Percentiles rank a stretch among this genome's conserved stretches.
Conservation (phyloP, 2,113 vertebrate species). For the Cacatua alba region DNA sequence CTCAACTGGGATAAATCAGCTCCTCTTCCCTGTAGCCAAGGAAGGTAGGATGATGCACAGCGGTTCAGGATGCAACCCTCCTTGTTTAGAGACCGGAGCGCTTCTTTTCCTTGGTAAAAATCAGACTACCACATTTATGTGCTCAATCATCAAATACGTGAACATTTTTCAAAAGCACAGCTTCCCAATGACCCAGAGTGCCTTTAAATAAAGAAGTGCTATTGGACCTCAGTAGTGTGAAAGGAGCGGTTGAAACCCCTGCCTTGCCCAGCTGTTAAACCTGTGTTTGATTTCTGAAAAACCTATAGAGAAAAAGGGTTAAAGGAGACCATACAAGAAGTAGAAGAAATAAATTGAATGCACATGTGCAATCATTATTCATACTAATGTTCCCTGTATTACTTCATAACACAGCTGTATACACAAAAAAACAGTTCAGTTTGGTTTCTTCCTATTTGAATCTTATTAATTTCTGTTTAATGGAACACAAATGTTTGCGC, state of each 20-base stretch:
- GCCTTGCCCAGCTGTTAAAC: conserved; percentile 60
- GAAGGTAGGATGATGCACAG: neutral
- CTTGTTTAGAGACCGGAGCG: neutral
- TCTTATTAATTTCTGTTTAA: conserved; percentile 77
- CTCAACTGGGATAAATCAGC: conserved; percentile 50
- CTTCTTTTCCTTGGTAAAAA: conserved; percentile 8
- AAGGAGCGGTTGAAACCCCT: conserved; percentile 39
- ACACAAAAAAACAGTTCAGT: conserved; percentile 62
- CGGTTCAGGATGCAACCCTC: rapidly evolving
- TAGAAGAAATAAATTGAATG: conserved; percentile 76
- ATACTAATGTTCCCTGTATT: conserved; percentile 66
- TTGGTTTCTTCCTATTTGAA: conserved; percentile 70
- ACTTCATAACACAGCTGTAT: conserved; percentile 79
- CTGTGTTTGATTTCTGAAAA: conserved; percentile 72
- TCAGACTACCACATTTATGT: neutral
- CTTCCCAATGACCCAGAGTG: conserved; percentile 39
- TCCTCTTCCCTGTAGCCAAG: rapidly evolving
- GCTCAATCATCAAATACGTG: conserved; percentile 31
- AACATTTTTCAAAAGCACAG: conserved; percentile 55
- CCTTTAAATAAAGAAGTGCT: conserved; percentile 50
- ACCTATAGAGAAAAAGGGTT: conserved; percentile 61
- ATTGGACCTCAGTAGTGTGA: neutral
- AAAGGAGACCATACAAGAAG: conserved; percentile 64
- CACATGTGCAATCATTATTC: conserved; percentile 77
- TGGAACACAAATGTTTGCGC: conserved; percentile 73